A percentile compares a stretch with the other conserved stretches of the same genome.
Evolutionary conservation across 2,113 vertebrate genomes (phyloP).

Genomic region (Eptesicus fuscus): DNA sequence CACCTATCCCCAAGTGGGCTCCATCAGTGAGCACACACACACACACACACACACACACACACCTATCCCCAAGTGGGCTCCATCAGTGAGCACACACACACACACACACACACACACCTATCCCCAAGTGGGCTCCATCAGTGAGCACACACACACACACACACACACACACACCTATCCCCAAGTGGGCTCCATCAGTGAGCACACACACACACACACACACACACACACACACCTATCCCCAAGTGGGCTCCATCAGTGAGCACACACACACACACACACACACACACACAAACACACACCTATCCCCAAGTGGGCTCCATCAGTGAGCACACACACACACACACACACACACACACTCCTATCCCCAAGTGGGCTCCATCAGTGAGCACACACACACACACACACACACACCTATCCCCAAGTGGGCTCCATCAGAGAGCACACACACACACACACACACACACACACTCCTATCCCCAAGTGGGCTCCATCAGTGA

Average conservation of each 20-base stretch:
- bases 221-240: background rate
- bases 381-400: too few species aligned
- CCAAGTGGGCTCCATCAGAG: background rate
- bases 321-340: too few species aligned
- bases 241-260: background rate
- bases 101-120: too few species aligned
- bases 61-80: too few species aligned
- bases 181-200: background rate
- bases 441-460: too few species aligned
- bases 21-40: too few species aligned
- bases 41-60: too few species aligned
- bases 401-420: too few species aligned
- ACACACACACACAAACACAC: background rate
- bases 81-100: background rate
- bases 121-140: background rate
- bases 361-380: background rate
- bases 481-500: background rate
- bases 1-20: too few species aligned
- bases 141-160: too few species aligned
- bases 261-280: too few species aligned
- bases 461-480: background rate
- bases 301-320: background rate
- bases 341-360: background rate
- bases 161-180: background rate
- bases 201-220: too few species aligned